phyloP scores from a whole-genome alignment of 1,140 invertebrate genomes.

The Drosophila ambigua region DNA sequence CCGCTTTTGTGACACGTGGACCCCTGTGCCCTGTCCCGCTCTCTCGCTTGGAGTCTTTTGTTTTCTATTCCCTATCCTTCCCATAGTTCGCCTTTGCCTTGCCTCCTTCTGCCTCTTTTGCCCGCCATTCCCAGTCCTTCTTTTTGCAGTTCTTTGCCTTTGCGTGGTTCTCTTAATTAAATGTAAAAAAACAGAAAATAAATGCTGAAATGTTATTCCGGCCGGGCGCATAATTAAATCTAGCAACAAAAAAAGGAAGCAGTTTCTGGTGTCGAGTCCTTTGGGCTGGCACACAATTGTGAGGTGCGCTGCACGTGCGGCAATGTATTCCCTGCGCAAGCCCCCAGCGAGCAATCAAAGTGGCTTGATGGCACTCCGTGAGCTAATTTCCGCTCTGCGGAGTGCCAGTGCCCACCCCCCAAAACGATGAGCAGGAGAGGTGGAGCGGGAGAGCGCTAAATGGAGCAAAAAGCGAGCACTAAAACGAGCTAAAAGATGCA shows the following conservation, averaged over 20 bases:
- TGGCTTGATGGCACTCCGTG: constrained; percentile 38
- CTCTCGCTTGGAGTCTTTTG: too few species aligned
- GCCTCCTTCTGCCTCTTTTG: constrained; percentile 1
- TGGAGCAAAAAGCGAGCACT: too few species aligned
- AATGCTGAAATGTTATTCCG: constrained; percentile 37
- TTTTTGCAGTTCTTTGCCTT: neutral
- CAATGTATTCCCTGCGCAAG: neutral
- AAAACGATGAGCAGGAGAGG: neutral
- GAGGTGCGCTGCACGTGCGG: constrained; percentile 21
- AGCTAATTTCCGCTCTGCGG: constrained; percentile 66
- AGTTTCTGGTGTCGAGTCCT: neutral
- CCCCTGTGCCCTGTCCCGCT: constrained; percentile 12
- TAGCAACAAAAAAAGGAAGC: constrained; percentile 1
- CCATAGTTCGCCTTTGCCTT: neutral
- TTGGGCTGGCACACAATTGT: constrained; percentile 25
- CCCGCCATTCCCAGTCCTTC: neutral
- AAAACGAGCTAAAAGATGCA: too few species aligned
- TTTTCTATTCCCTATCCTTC: neutral
- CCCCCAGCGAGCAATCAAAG: constrained; percentile 42
- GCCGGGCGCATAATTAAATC: constrained; percentile 43
- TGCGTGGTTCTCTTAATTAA: constrained; percentile 41
- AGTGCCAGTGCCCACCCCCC: constrained; percentile 22
- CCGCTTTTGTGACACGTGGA: constrained; percentile 25
- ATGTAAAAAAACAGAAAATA: constrained; percentile 24
- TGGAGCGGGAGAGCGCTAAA: neutral